Evolutionary conservation across 2,888 invertebrate genomes (phyloP), one percentile per base, ranked within the genome.

Genomic region (Cheiracanthium punctorium): DNA sequence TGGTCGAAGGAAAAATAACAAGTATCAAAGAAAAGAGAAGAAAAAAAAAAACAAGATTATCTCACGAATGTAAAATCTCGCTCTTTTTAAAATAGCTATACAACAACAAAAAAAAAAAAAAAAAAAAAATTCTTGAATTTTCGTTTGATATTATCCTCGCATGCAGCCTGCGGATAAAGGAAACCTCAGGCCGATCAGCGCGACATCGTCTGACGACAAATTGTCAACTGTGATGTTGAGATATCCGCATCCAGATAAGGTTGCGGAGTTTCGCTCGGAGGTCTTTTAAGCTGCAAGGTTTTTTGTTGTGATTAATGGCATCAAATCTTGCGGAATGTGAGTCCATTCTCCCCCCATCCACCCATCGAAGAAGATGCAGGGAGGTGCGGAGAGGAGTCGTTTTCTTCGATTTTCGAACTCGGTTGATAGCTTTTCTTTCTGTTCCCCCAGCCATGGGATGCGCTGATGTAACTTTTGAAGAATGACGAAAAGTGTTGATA

Each of bases 301-400:
- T 84, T 85, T 79, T 85, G 79, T 85, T 79, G 74, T 79, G 84
- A 85, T 85, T 85, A 85, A 85, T 85, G 84, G 84, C 73, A 79
- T 58, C 67, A 85, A 85, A 85, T 85, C 84, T 85, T 85, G 84
- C 74, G 84, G 84, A 85, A 85, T 85, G 74, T 85, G 70, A 74
- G 84, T 58, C 58, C 58, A 24, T 24, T 2, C 20, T 2, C 24
- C 24, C 48, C 48, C 48, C 48, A 2, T 17, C 58, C 20, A 24
- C 24, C 20, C 20, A 2, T 58, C 24, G 1, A 2, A 24, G 24
- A 48, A 48, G 43, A 58, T 58, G 20, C 24, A 12, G 17, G 24
- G 5, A 17, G 58, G 58, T 8, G 24, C 4, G 58, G 58, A 17
- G 58, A 5, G 48, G 71, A 76, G 74, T 77, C 82, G 76, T 82